Base-by-base conservation (phyloP, 2,113 vertebrate genomes). In the Upupa epops region DNA sequence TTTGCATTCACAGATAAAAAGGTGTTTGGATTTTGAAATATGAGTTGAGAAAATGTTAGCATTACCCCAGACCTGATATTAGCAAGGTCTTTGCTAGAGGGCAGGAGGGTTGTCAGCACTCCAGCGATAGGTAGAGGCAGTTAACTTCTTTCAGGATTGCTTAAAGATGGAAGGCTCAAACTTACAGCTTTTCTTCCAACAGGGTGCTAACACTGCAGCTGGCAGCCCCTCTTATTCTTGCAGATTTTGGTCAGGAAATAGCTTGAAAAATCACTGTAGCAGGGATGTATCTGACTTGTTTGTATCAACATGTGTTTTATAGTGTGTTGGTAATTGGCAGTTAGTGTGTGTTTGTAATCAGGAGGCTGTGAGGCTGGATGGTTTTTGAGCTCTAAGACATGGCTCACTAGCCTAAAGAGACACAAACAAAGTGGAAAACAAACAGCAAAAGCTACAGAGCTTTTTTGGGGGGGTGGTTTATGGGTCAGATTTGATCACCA, bases 211-310 rank as follows among this genome's bases (percentile, higher is more conserved):
- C n/a, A 24, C n/a, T 17, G 8, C 34, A 66, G 12, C 56, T 81
- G 45, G 49, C 51, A 82, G 51, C 4, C 0, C 2, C 36, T 84
- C 32, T 60, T 25, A 49, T 86, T 88, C 17, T 26, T 54, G 32
- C 31, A 86, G 85, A n/a, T 65, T 94, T 91, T 36, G 12, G 15
- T 86, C 65, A 86, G 73, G 76, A 95, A 92, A 32, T 72, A 85
- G 16, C 58, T 81, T 92, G 86, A 83, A 94, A 95, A 94, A 55
- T 91, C 7, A 22, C 26, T 76, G 48, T 14, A 59, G 55, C 85
- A 28, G 17, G 58, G n/a, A 56, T 73, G 83, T 90, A 46, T 56
- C 71, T 68, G 66, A 31, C 48, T 68, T 85, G 61, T 56, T 82
- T 88, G 54, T 89, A 51, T 82, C 59, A 78, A 68, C 26, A 20